Evolutionary conservation across 2,888 invertebrate species (phyloP).

Genomic region (Pachycephus smyrnensis): DNA sequence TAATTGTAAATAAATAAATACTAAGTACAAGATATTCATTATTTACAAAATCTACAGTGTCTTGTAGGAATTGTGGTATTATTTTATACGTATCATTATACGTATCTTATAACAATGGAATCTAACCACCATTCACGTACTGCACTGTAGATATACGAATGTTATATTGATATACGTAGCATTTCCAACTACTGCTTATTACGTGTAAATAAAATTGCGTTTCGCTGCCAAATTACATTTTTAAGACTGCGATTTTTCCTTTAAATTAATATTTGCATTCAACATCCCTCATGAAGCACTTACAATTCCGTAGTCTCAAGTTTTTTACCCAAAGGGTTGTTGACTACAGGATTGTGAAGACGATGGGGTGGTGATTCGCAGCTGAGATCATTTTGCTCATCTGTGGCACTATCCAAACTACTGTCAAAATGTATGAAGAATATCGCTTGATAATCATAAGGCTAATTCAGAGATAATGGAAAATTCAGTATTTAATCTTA

Average conservation of each 20-base stretch:
- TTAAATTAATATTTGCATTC: neutral
- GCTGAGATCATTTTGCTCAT: constrained; percentile 64
- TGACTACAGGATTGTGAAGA: constrained; percentile 52
- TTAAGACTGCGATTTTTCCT: neutral
- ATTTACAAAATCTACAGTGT: neutral
- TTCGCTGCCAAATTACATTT: neutral
- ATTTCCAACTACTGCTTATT: neutral
- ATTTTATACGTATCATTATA: neutral
- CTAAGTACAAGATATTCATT: neutral
- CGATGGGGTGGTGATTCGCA: constrained; percentile 46
- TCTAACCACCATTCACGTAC: neutral
- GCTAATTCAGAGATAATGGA: constrained; percentile 21
- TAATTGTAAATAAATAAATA: neutral
- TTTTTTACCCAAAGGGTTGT: constrained; percentile 61
- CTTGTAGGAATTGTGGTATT: neutral
- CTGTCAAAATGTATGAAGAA: constrained; percentile 32
- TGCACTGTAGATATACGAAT: neutral
- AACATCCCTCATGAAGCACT: constrained; percentile 16
- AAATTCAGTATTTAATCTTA: neutral
- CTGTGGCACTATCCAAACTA: constrained; percentile 56
- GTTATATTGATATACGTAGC: neutral
- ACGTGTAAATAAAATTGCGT: neutral
- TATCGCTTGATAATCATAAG: neutral
- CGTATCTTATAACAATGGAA: neutral
- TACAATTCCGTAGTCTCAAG: constrained; percentile 61